These are phyloP conservation scores for Mallateleia sp. DNA, from an alignment of 2,888 invertebrate species.

Conservation along the genomic window DNA sequence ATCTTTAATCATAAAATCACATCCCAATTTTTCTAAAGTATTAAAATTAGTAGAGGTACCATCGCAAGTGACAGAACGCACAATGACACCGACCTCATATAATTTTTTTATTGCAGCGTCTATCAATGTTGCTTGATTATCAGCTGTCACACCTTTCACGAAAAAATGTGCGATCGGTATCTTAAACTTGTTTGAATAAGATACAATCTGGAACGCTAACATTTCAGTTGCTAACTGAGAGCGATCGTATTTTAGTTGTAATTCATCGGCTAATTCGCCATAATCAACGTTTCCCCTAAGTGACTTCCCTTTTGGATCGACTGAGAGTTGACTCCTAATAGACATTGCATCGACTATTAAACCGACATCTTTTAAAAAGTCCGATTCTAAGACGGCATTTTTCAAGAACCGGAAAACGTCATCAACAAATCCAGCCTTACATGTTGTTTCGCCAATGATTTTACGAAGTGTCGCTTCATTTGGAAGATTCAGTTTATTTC, in stretches of 20 bases:
- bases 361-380: constrained; percentile 8
- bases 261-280: constrained; percentile 19
- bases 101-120: too few species aligned
- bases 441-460: constrained; percentile 6
- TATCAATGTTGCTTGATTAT: background rate
- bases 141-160: constrained; percentile 16
- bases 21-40: too few species aligned
- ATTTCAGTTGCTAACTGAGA: constrained; percentile 27
- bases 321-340: constrained; percentile 16
- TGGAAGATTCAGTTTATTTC: background rate
- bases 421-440: constrained; percentile 7
- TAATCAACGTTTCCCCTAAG: constrained; percentile 21
- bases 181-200: constrained; percentile 25
- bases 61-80: too few species aligned
- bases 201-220: constrained; percentile 28
- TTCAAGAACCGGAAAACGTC: constrained; percentile 2
- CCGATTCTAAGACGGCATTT: background rate
- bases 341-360: constrained; percentile 26
- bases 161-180: constrained; percentile 38
- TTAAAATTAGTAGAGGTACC: too few species aligned
- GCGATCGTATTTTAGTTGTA: constrained; percentile 3
- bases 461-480: constrained; percentile 12
- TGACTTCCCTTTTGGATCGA: constrained; percentile 11
- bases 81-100: too few species aligned
- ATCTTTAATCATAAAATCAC: too few species aligned